These are phyloP conservation scores for Chalcis sispes DNA, from an alignment of 2,888 invertebrate species.

Conservation along the genomic window DNA sequence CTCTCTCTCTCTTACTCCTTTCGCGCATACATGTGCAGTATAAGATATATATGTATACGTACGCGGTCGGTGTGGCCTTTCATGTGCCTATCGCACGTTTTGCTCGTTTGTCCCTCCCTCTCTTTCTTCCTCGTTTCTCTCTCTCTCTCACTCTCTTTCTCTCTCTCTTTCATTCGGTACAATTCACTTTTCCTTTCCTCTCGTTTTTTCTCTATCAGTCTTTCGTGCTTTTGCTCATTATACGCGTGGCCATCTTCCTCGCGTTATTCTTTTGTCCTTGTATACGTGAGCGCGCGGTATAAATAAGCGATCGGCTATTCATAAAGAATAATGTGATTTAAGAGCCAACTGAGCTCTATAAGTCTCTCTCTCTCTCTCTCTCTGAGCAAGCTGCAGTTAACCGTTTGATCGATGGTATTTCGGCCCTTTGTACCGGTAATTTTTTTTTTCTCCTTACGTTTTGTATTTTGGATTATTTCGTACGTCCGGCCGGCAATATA, in stretches of 20 bases:
- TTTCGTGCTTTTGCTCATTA: conserved; percentile 8
- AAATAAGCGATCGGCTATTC: conserved; percentile 49
- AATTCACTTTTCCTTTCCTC: too few relatives aligned
- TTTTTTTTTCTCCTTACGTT: not conserved
- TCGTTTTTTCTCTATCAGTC: not conserved
- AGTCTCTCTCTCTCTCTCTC: not conserved
- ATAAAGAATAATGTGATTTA: conserved; percentile 54
- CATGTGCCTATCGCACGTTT: not conserved
- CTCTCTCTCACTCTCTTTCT: too few relatives aligned
- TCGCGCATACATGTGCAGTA: too few relatives aligned
- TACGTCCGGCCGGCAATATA: too few relatives aligned
- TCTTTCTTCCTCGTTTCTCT: conserved; percentile 2
- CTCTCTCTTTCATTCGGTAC: too few relatives aligned
- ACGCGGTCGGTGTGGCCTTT: not conserved
- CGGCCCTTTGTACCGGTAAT: not conserved
- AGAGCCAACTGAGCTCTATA: conserved; percentile 18
- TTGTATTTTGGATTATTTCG: too few relatives aligned
- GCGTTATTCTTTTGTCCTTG: conserved; percentile 28
- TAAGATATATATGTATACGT: not conserved
- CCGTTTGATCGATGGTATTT: conserved; percentile 36
- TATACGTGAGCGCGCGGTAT: conserved; percentile 25
- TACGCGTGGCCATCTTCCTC: not conserved
- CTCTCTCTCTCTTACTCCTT: not conserved
- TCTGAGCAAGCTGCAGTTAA: not conserved
- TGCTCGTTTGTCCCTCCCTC: too few relatives aligned